A percentile compares a stretch with the other conserved stretches of the same genome.
These are phyloP conservation scores for Corvus moneduloides DNA, from an alignment of 2,113 vertebrate species.

Conservation along the genomic window DNA sequence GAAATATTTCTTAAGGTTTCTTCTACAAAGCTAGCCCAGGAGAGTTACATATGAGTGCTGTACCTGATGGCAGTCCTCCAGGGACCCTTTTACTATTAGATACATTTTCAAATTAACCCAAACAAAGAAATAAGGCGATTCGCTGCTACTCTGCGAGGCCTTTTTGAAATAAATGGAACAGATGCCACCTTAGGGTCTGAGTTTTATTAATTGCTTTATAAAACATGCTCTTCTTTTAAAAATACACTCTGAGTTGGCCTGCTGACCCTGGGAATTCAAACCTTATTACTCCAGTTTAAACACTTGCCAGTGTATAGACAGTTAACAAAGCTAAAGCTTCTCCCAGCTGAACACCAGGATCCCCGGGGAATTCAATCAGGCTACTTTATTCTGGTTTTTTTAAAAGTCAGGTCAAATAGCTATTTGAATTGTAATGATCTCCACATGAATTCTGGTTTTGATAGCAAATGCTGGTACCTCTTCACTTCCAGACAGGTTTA, in stretches of 20 bases:
- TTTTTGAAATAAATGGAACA: constrained; percentile 26
- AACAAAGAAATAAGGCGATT: constrained; percentile 16
- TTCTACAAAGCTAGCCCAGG: not conserved
- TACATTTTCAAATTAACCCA: not conserved
- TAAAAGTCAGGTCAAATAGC: constrained; percentile 17
- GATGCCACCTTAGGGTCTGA: not conserved
- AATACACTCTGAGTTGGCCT: not conserved
- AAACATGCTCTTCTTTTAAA: constrained; percentile 10
- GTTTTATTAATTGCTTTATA: constrained; percentile 37
- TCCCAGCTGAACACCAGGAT: constrained; percentile 18
- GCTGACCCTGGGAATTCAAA: constrained; percentile 41
- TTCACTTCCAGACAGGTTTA: not conserved
- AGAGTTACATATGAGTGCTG: not conserved
- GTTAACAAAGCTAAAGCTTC: constrained; percentile 33
- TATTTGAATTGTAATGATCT: constrained; percentile 38
- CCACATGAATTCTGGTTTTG: constrained; percentile 32
- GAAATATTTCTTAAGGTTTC: not conserved
- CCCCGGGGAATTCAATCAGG: constrained; percentile 1
- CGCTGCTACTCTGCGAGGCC: not conserved
- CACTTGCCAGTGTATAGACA: not conserved
- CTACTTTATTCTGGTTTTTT: constrained; percentile 19
- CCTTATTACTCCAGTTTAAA: constrained; percentile 45
- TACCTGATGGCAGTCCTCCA: not conserved
- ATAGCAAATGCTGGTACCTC: not conserved
- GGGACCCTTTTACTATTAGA: not conserved